Base-by-base conservation (phyloP, 2,888 invertebrate species). In the Catocala fraxini region DNA sequence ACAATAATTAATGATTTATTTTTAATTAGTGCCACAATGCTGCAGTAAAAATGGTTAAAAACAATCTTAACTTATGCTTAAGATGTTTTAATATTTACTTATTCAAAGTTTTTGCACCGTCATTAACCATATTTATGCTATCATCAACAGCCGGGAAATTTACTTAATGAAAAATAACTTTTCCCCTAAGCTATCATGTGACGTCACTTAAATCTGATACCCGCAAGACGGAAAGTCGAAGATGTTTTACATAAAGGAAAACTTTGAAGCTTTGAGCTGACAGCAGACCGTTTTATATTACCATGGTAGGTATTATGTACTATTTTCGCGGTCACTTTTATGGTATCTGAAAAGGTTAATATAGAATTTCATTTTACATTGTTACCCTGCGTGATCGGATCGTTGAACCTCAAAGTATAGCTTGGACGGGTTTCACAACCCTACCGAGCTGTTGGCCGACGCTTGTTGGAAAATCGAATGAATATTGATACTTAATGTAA, bases 381-480 rank as follows among this genome's bases (percentile, higher is more conserved):
- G 80, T 82, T 80, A 83, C 81, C 87, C 83, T 85, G 89, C 90
- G 89, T 77, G 77, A 85, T 85, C 81, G 75, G 77, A 69, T 63
- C 76, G 73, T 77, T 77, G 75, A 77, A 73, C 76, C 54, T 61
- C 51, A 72, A 75, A 74, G 61, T 70, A 72, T 70, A 59, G 61
- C 58, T 70, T 67, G 56, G 60, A 65, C 56, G 62, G 56, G 60
- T 71, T 72, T 71, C 59, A 71, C 62, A 66, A 71, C 74, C 76
- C 74, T 57, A n/a, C 46, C 41, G 58, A 58, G 63, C 68, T 75
- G 63, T 75, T 71, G 75, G 70, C 75, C 75, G 66, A 45, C 55
- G 54, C 34, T 45, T 59, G 53, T 61, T 53, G 63, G 61, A 60
- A 71, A 62, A 66, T 61, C 54, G 52, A 46, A 51, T 55, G 39